phyloP scores from a whole-genome alignment of 1,140 invertebrate species.

The Leptinotarsa lineolata region DNA sequence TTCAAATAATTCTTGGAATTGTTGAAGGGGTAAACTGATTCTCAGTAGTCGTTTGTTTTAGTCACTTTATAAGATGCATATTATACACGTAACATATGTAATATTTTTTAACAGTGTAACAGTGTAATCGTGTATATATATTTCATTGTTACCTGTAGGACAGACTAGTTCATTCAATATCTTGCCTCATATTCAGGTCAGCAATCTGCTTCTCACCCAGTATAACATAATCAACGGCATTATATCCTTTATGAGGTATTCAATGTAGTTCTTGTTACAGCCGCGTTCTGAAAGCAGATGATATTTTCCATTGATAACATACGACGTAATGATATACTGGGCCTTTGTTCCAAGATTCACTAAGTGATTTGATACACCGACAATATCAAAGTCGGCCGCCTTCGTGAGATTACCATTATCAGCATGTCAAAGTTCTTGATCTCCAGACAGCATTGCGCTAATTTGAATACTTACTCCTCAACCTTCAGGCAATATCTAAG shows the following conservation, averaged over 20 bases:
- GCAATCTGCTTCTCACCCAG: too few relatives aligned
- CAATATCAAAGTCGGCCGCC: conserved; percentile 1
- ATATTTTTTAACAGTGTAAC: too few relatives aligned
- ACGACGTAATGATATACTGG: background rate
- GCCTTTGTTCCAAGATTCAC: background rate
- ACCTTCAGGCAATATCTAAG: background rate
- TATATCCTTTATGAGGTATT: background rate
- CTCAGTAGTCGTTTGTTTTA: too few relatives aligned
- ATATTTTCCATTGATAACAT: conserved; percentile 1
- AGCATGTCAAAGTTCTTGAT: conserved; percentile 8
- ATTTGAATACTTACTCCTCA: conserved; percentile 3
- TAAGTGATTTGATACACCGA: conserved; percentile 9
- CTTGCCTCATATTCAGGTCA: too few relatives aligned
- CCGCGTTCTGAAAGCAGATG: background rate
- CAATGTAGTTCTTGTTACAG: background rate
- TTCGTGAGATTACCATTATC: conserved; percentile 9
- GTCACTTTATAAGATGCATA: too few relatives aligned
- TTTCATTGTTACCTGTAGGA: too few relatives aligned
- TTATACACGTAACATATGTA: too few relatives aligned
- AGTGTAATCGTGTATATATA: too few relatives aligned
- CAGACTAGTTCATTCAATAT: too few relatives aligned
- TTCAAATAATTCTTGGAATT: too few relatives aligned
- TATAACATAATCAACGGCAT: too few relatives aligned
- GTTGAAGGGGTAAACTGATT: too few relatives aligned
- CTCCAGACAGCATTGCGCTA: conserved; percentile 4